phyloP scores from a whole-genome alignment of 2,888 invertebrate genomes.

The Drosophila eohydei region DNA sequence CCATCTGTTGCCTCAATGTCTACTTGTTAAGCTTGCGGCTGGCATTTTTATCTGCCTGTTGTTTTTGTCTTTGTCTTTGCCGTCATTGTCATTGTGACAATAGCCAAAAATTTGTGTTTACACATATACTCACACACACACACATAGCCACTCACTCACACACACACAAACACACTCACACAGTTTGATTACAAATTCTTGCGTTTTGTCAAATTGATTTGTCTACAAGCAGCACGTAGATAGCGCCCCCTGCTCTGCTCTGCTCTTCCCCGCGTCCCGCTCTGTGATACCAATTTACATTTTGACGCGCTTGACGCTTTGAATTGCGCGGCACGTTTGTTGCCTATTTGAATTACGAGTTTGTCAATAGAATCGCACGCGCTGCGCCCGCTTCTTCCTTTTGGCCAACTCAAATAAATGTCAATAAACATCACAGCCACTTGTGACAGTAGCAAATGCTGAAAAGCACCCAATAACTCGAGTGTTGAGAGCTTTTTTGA shows the following conservation, averaged over 20 bases:
- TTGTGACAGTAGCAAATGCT: conserved; percentile 42
- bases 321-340: conserved; percentile 72
- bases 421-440: conserved; percentile 61
- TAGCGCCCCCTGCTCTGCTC: conserved; percentile 6
- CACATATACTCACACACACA: conserved; percentile 8
- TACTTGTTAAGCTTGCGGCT: conserved; percentile 67
- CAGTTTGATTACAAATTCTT: conserved; percentile 64
- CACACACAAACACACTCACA: background rate
- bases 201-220: conserved; percentile 71
- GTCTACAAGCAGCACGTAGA: conserved; percentile 57
- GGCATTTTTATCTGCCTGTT: conserved; percentile 70
- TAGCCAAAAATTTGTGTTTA: conserved; percentile 56
- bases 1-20: conserved; percentile 9
- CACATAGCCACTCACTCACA: background rate
- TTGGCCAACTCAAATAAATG: conserved; percentile 67
- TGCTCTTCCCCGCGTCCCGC: background rate
- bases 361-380: conserved; percentile 68
- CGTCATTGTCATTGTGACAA: conserved; percentile 69
- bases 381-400: conserved; percentile 4
- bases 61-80: conserved; percentile 57
- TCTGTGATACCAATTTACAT: conserved; percentile 63
- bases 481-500: conserved; percentile 9
- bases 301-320: conserved; percentile 65
- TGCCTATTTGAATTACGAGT: conserved; percentile 73
- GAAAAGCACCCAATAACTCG: conserved; percentile 20